Evolutionary conservation across 2,797 vertebrate genomes (phyloP), one percentile per base, ranked within the genome.

Genomic region (Pitangus sulphuratus): DNA sequence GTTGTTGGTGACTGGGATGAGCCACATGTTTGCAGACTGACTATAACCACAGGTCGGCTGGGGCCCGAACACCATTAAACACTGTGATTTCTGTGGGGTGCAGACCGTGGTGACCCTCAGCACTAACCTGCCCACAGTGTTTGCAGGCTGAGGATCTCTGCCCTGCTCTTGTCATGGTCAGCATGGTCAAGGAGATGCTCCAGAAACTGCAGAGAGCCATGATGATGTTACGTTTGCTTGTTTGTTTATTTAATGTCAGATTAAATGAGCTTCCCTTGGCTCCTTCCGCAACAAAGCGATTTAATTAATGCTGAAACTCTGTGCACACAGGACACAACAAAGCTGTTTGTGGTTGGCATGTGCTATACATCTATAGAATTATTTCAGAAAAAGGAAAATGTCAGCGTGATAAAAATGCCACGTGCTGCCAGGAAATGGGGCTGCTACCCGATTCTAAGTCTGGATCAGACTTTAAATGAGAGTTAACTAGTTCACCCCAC

Each of bases 91-190:
- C 8, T 7, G 25, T 7, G 13, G 16, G 20, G 5, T 30, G 8
- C 64, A 68, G 42, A 42, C 15, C 35, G 39, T 0, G 1, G 35
- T 11, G 6, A 6, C 26, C 35, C 51, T 31, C 25, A 50, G 47
- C 47, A 44, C 48, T 40, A 9, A 47, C 26, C 26, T 35, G 24
- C 5, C 57, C 9, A 3, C 44, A 15, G 14, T 9, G 2, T 22
- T 51, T 0, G 0, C 5, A 28, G 51, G 31, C 64, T 15, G 30
- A 31, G 33, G 31, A 51, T 85, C 83, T 77, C 85, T 77, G 72
- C 33, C 60, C 48, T 26, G 19, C 5, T 37, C 22, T 78, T 7
- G 0, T 35, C 56, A 6, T 0, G 0, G 31, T 26, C 48, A 26
- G 14, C 0, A 4, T 2, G 8, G 50, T 39, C 0, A 0, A 70